A percentile compares a stretch with the other conserved stretches of the same genome.
These are phyloP conservation scores for Zhuqinia jingwanae DNA, from an alignment of 2,888 invertebrate species.

Conservation along the genomic window DNA sequence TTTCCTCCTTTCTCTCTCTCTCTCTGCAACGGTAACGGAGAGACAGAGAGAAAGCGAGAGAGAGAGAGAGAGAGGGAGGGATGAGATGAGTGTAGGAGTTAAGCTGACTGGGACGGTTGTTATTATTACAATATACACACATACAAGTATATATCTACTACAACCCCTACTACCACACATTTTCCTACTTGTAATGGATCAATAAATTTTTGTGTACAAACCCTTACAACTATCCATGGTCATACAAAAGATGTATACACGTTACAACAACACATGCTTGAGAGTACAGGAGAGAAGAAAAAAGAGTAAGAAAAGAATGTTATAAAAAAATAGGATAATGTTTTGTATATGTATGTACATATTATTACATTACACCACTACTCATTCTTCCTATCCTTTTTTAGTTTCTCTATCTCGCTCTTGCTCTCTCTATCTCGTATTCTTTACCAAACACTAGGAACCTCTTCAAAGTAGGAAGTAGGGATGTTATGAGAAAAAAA, in stretches of 20 bases:
- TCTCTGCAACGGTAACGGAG: too few species aligned
- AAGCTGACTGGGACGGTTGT: slow-evolving; percentile 53
- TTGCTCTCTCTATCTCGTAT: too few species aligned
- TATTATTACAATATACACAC: slow-evolving; percentile 65
- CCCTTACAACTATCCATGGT: slow-evolving; percentile 57
- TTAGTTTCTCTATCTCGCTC: too few species aligned
- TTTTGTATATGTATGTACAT: not conserved
- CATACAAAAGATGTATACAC: slow-evolving; percentile 45
- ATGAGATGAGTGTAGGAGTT: slow-evolving; percentile 61
- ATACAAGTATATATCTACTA: too few species aligned
- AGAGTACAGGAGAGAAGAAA: not conserved
- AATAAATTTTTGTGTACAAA: slow-evolving; percentile 69
- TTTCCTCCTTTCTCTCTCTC: slow-evolving; percentile 33
- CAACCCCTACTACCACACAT: slow-evolving; percentile 68
- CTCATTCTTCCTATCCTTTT: slow-evolving; percentile 10
- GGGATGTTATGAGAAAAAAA: slow-evolving; percentile 2
- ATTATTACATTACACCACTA: not conserved
- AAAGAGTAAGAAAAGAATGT: not conserved
- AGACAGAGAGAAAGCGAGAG: too few species aligned
- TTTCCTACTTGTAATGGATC: slow-evolving; percentile 71
- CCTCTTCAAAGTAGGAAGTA: slow-evolving; percentile 33
- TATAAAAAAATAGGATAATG: too few species aligned
- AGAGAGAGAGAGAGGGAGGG: too few species aligned
- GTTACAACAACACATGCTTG: slow-evolving; percentile 56
- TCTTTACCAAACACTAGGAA: slow-evolving; percentile 28